Conservation (phyloP, 1,140 invertebrate genomes). For the Mylabris phalerata region DNA sequence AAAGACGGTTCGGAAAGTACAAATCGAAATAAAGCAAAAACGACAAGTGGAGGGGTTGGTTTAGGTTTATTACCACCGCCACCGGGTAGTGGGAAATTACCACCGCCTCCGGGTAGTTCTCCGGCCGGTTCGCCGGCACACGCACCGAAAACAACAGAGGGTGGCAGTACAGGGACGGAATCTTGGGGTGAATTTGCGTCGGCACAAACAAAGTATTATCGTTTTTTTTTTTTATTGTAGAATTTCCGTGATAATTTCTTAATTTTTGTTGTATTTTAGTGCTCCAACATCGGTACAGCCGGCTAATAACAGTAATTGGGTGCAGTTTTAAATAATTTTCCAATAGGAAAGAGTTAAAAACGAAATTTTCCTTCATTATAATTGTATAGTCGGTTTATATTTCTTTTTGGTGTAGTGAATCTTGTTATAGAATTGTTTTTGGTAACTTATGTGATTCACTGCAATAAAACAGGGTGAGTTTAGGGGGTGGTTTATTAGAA, state of each 20-base stretch:
- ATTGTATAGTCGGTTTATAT: constrained; percentile 2
- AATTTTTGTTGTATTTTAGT: constrained; percentile 35
- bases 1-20: constrained; percentile 71
- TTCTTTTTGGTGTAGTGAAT: constrained; percentile 8
- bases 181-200: constrained; percentile 75
- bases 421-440: not conserved
- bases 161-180: constrained; percentile 41
- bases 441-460: constrained; percentile 15
- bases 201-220: constrained; percentile 47
- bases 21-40: constrained; percentile 40
- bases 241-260: constrained; percentile 1
- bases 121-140: constrained; percentile 48
- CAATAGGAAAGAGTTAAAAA: no score
- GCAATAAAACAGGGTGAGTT: constrained; percentile 1
- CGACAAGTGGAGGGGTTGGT: constrained; percentile 35
- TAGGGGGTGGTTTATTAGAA: no score
- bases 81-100: constrained; percentile 60
- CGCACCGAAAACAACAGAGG: constrained; percentile 42
- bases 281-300: constrained; percentile 44
- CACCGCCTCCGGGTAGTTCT: constrained; percentile 61
- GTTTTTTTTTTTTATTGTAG: not conserved
- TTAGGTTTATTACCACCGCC: constrained; percentile 72
- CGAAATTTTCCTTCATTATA: not conserved
- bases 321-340: constrained; percentile 54
- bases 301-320: constrained; percentile 55